Evolutionary conservation across 92 coral and sea anemone genomes (phyloP).

Genomic region (Scolanthus callimorphus): DNA sequence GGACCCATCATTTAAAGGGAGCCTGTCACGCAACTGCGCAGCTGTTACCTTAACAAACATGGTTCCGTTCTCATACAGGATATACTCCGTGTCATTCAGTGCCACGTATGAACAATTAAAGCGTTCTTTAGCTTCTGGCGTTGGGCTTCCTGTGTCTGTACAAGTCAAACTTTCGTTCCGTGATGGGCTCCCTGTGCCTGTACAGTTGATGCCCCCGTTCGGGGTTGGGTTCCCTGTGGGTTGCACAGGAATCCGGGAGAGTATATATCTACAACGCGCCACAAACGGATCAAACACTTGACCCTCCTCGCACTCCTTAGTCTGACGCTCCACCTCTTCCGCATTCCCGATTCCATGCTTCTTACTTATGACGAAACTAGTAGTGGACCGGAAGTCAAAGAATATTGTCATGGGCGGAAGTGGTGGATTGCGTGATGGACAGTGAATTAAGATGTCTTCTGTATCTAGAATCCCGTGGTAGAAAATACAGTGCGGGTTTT

Average conservation of each 20-base stretch:
- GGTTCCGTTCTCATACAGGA: slow-evolving; percentile 1
- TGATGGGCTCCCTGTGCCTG: neutral
- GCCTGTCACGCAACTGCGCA: no score
- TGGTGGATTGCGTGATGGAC: neutral
- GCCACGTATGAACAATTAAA: slow-evolving; percentile 11
- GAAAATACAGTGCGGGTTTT: slow-evolving; percentile 51
- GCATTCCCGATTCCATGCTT: neutral
- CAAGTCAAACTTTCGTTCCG: slow-evolving; percentile 1
- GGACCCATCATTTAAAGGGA: no score
- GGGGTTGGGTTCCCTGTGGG: neutral
- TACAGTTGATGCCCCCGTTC: slow-evolving; percentile 13
- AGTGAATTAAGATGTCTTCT: neutral
- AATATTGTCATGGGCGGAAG: slow-evolving; percentile 37
- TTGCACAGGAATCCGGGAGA: neutral
- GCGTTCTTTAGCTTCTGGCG: neutral
- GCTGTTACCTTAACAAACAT: neutral
- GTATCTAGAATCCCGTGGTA: slow-evolving; percentile 22
- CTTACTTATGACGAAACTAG: slow-evolving; percentile 15
- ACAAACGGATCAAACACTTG: slow-evolving; percentile 44
- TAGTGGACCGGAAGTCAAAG: slow-evolving; percentile 46
- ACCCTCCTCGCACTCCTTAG: slow-evolving; percentile 5
- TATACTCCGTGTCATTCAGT: slow-evolving; percentile 16
- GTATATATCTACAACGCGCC: slow-evolving; percentile 26
- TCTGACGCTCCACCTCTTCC: neutral
- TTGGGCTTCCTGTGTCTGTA: no score